Conservation (phyloP, 2,113 vertebrate genomes). For the Colossoma macropomum region DNA sequence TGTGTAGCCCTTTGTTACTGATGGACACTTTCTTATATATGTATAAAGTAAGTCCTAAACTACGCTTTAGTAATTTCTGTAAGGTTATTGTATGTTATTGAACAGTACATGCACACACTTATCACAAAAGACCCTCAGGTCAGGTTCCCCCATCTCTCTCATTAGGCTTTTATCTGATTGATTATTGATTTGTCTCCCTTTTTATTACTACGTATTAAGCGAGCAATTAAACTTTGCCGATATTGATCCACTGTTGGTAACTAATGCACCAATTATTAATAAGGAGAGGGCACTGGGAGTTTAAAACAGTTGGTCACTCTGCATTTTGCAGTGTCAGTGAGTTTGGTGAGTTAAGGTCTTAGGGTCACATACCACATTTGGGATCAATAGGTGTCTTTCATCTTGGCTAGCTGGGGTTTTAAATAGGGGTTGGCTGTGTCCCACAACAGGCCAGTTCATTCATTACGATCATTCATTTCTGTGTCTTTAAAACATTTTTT, state of each 20-base stretch:
- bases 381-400: background rate
- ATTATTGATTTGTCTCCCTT: background rate
- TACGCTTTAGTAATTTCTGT: background rate
- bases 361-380: background rate
- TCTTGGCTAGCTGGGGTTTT: background rate
- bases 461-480: background rate
- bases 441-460: background rate
- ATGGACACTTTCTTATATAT: background rate
- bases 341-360: background rate
- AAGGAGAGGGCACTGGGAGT: background rate
- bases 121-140: background rate
- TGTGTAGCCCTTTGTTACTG: background rate
- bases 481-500: background rate
- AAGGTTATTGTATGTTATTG: background rate
- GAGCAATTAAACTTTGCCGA: background rate
- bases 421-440: background rate
- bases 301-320: background rate
- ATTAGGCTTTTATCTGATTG: background rate
- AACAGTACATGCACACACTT: background rate
- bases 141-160: background rate
- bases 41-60: background rate
- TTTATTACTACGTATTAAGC: background rate
- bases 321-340: background rate
- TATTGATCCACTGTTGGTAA: conserved; percentile 1
- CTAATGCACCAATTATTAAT: background rate